A percentile compares a stretch with the other conserved stretches of the same genome.
Conservation (phyloP, 2,888 invertebrate genomes). For the Caenorhabditis auriculariae region DNA sequence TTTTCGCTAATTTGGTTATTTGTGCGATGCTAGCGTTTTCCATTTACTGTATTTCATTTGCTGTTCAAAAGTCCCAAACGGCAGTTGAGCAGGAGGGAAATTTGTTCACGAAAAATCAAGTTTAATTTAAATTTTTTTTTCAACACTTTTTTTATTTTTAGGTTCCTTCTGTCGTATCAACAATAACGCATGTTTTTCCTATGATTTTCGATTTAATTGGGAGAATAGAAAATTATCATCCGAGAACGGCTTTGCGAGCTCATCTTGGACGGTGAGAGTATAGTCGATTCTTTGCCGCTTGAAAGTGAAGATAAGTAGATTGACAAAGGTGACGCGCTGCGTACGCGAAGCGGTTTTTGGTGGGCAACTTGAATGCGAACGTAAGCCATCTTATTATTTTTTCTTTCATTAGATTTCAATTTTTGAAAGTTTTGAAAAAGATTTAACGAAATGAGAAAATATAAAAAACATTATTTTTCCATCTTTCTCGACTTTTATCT, state of each 20-base stretch:
- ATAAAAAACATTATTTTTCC: too few relatives aligned
- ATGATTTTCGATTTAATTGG: conserved; percentile 80
- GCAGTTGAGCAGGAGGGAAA: conserved; percentile 54
- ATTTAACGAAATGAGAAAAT: too few relatives aligned
- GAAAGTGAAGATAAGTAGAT: too few relatives aligned
- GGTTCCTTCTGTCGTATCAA: conserved; percentile 82
- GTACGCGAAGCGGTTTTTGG: too few relatives aligned
- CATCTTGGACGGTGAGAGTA: conserved; percentile 83
- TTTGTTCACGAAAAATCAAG: conserved; percentile 59
- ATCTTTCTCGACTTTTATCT: too few relatives aligned
- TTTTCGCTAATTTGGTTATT: conserved; percentile 49
- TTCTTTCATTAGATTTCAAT: too few relatives aligned
- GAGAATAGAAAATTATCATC: conserved; percentile 87
- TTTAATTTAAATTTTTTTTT: conserved; percentile 5
- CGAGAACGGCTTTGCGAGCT: conserved; percentile 82
- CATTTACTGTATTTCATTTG: conserved; percentile 57
- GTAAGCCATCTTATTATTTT: too few relatives aligned
- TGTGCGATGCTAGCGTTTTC: conserved; percentile 61
- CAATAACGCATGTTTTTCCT: conserved; percentile 85
- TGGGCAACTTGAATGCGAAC: too few relatives aligned
- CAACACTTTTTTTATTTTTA: conserved; percentile 23
- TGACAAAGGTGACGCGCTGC: too few relatives aligned
- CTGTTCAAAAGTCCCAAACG: conserved; percentile 54
- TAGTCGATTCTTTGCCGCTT: not conserved
- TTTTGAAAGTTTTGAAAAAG: too few relatives aligned